Evolutionary conservation across 2,113 vertebrate species (phyloP), one percentile per base, ranked within the genome.

Genomic region (Plectropomus leopardus): DNA sequence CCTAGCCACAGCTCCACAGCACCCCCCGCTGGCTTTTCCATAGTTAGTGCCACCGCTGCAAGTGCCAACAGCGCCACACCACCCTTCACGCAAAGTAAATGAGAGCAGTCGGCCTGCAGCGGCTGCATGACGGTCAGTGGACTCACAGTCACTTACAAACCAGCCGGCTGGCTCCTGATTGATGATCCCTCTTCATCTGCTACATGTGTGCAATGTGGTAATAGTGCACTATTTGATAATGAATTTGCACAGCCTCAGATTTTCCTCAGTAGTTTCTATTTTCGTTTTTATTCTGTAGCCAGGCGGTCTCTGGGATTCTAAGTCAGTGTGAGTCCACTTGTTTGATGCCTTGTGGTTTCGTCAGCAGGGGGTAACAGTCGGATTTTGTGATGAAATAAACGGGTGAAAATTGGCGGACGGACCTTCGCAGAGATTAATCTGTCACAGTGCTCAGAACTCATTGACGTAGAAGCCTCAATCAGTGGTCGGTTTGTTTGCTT

Each of bases 1-100:
- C 98, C 98, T 93, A 99, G 97, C 96, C 98, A 99, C 96, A 99
- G 98, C 92, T 99, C 98, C 63, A 99, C 96, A 81, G 98, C 98
- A 47, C 98, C 98, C 86, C 98, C 98, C 26, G 97, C 97, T 78
- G 97, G 98, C 94, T 98, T 98, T 87, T 94, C 97, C 70, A 95
- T 96, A 74, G 96, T 98, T 82, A 95, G 97, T 96, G 96, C 96
- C 96, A 97, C 97, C 61, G 95, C 97, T 93, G 96, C 98, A 84
- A 97, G 96, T 96, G 97, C 97, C 96, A 98, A 96, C 94, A 98
- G 96, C 4, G 92, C 94, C 89, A 95, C 96, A 0, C 94, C 96
- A 5, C 96, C 97, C 71, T 98, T 98, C 85, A 96, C 95, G 88
- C 96, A 95, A 94, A 97, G 92, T 94, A 93, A 96, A 96, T 96